Percentiles rank a stretch among this genome's conserved stretches.
Evolutionary conservation across 23 tunicate species (phyloP).

Genomic region (Halocynthia roretzi): DNA sequence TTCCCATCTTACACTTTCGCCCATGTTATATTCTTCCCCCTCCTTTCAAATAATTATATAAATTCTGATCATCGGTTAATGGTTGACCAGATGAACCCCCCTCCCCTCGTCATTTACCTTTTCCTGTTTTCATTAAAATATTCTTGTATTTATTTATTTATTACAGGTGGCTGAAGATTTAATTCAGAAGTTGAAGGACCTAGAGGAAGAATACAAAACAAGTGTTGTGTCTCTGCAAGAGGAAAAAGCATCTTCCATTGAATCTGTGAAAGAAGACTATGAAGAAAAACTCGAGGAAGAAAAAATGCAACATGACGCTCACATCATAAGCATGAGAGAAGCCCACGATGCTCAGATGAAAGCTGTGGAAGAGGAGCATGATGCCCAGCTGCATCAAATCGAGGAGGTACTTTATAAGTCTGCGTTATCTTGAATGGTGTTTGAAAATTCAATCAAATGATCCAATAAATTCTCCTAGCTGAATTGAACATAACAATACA

Average conservation of each 20-base stretch:
- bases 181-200: constrained; percentile 20
- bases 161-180: constrained; percentile 16
- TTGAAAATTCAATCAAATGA: too few species aligned
- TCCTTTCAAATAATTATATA: too few species aligned
- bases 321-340: constrained; percentile 19
- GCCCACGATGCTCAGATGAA: constrained; percentile 36
- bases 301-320: constrained; percentile 9
- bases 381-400: constrained; percentile 51
- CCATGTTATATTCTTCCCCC: too few species aligned
- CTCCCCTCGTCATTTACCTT: too few species aligned
- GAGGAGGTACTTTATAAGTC: constrained; percentile 36
- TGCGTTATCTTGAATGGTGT: too few species aligned
- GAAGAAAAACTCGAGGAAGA: constrained; percentile 9
- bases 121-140: too few species aligned
- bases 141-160: too few species aligned
- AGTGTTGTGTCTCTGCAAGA: constrained; percentile 31
- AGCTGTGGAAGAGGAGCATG: constrained; percentile 63
- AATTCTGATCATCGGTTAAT: too few species aligned
- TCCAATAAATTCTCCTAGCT: too few species aligned
- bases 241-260: constrained; percentile 47
- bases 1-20: too few species aligned
- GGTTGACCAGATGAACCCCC: too few species aligned
- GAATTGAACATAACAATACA: too few species aligned
- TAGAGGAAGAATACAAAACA: constrained; percentile 38
- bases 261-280: constrained; percentile 43